Evolutionary conservation across 2,113 vertebrate genomes (phyloP), one percentile per base, ranked within the genome.

Genomic region (Euleptes europaea): DNA sequence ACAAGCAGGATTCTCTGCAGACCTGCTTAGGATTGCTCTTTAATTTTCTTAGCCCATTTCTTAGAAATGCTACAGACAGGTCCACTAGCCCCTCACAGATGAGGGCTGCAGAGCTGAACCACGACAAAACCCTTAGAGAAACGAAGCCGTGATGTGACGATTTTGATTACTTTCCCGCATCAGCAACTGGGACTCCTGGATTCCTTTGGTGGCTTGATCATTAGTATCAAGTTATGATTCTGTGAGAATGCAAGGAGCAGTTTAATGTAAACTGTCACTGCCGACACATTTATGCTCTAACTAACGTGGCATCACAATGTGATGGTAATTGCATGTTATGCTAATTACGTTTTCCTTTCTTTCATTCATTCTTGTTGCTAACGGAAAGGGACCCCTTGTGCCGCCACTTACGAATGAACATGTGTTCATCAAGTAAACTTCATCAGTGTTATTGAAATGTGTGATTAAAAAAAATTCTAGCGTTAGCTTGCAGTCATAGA

Each of bases 301-400:
- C 75, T 86, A 91, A 88, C 66, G 89, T 92, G 92, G 72, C 92
- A 85, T 92, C 78, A 60, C 83, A 5, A 51, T 2, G 38, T 88
- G 79, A 89, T 84, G 65, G 74, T 89, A 93, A 93, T 88, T 93
- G 86, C 88, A 91, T 91, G 92, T 91, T 92, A 89, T 67, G 31
- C 80, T 93, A 92, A 90, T 90, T 84, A 82, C 83, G 49, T 73
- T 73, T 42, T 71, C 33, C 47, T 60, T 72, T 19, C 76, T 69
- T n/a, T 65, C 73, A 26, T 31, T 8, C 28, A 63, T 72, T 57
- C 51, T 72, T 14, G 63, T 78, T 89, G 79, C 75, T 85, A 70
- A 3, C 77, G 84, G 49, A 84, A 78, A 21, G 78, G 78, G 84
- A 90, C 84, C 74, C 84, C 80, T 91, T 33, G 4, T 77, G 47